Evolutionary conservation across 2,113 vertebrate species (phyloP).

Genomic region (Pontoporia blainvillei): DNA sequence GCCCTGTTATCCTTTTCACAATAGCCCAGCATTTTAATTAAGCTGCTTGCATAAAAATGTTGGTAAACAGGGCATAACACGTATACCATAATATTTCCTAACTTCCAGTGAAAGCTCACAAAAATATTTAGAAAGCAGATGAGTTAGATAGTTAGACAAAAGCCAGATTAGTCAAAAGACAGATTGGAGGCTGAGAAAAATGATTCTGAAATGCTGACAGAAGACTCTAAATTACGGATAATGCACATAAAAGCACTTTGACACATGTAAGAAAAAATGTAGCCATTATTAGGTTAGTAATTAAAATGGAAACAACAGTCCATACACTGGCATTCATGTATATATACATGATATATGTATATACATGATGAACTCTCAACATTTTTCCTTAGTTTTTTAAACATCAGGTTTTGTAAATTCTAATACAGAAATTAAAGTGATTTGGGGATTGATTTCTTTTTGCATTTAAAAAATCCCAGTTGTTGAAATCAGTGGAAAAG

Average conservation of each 20-base stretch:
- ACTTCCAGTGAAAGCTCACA: neutral
- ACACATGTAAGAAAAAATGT: neutral
- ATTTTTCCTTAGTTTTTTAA: neutral
- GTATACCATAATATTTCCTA: neutral
- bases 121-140: slow-evolving; percentile 28
- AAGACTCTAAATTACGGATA: neutral
- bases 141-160: neutral
- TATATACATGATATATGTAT: neutral
- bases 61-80: neutral
- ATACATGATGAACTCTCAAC: neutral
- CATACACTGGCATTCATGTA: neutral
- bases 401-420: neutral
- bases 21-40: neutral
- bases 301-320: neutral
- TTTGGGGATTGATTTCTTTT: neutral
- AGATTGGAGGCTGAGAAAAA: neutral
- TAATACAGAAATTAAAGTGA: neutral
- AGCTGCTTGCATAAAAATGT: neutral
- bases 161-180: neutral
- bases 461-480: neutral
- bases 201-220: neutral
- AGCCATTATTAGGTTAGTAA: neutral
- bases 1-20: neutral
- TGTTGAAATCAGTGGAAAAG: neutral
- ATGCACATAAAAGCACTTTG: neutral